phyloP scores from a whole-genome alignment of 2,113 vertebrate genomes.

The Chamaea fasciata region DNA sequence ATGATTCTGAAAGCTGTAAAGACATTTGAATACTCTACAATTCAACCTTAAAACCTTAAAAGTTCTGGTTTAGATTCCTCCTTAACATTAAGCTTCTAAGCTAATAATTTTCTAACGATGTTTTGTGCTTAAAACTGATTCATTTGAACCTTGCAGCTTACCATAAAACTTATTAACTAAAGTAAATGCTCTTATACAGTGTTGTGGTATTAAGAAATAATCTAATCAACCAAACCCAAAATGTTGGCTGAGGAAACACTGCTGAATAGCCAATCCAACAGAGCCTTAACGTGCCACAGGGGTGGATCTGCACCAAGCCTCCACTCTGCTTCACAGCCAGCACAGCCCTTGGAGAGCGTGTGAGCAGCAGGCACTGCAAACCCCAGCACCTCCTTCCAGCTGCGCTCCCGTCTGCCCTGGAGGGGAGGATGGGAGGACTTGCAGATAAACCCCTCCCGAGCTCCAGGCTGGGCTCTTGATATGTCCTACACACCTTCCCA shows the following conservation, averaged over 20 bases:
- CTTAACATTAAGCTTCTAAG: not conserved
- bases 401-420: not conserved
- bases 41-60: not conserved
- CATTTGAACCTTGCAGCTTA: not conserved
- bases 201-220: not conserved
- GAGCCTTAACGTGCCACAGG: not conserved
- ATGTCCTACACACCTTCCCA: not conserved
- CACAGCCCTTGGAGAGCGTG: not conserved
- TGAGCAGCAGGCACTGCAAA: not conserved
- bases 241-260: not conserved
- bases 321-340: not conserved
- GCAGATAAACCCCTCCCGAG: not conserved
- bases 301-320: not conserved
- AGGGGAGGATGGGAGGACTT: not conserved
- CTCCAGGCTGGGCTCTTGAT: not conserved
- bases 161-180: not conserved
- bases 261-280: not conserved
- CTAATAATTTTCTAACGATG: not conserved
- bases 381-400: not conserved
- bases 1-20: not conserved
- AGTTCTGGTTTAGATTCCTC: not conserved
- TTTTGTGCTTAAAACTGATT: not conserved
- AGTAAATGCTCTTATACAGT: not conserved
- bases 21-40: not conserved
- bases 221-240: not conserved